These are phyloP conservation scores for Silurus meridionalis DNA, from an alignment of 2,113 vertebrate species.

Conservation along the genomic window DNA sequence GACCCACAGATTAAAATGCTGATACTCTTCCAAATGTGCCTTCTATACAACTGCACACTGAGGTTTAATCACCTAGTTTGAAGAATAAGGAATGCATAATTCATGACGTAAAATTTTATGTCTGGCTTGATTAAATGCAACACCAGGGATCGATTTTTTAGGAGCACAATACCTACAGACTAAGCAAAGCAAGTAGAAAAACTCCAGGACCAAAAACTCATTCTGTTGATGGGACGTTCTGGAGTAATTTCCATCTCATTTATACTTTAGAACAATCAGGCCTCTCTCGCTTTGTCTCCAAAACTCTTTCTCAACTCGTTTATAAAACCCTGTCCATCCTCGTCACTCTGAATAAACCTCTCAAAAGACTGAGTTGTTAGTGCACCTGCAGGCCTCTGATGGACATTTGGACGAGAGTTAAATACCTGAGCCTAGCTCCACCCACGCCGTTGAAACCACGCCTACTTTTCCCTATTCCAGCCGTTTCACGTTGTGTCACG, in stretches of 20 bases:
- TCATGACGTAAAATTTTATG: neutral
- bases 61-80: neutral
- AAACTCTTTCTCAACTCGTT: no score
- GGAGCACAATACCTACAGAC: neutral
- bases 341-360: no score
- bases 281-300: no score
- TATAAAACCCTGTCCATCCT: no score
- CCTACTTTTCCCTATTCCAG: neutral
- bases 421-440: neutral
- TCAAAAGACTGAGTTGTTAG: neutral
- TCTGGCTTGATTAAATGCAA: neutral
- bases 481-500: conserved; percentile 44
- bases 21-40: no score
- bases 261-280: neutral
- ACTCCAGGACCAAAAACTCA: neutral
- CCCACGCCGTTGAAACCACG: neutral
- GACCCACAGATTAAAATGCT: no score
- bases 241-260: neutral
- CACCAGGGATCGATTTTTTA: neutral
- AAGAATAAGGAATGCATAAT: neutral
- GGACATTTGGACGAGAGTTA: neutral
- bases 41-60: no score
- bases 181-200: neutral
- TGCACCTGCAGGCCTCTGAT: neutral
- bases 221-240: neutral